Evolutionary conservation across 2,797 vertebrate species (phyloP), one percentile per base, ranked within the genome.

Genomic region (Pangasius djambal): DNA sequence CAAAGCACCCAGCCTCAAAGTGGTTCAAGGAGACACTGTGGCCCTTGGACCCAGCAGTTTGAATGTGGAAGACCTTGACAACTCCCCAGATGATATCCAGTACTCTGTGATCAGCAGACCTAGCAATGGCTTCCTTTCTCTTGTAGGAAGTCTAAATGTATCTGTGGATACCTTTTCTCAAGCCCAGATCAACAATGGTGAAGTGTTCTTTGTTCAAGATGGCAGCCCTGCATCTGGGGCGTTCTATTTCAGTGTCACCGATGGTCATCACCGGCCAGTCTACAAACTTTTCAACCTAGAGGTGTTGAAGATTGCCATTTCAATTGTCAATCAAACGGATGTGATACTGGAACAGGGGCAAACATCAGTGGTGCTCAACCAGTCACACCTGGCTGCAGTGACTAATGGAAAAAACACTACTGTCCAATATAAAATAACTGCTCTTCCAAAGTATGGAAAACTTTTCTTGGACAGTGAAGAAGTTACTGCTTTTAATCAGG

Each of bases 191-290:
- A 96, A 98, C 92, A 94, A 91, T 34, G 94, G 93, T 85, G 93
- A 93, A 18, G 83, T 98, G n/a, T 97, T 94, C 93, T 99, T 99
- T 91, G 83, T 97, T 87, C 97, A 98, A 6, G 97, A 98, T 88
- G 97, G 97, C 92, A 97, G 96, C 90, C 91, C 96, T 0, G 93
- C 91, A 18, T 97, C 97, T 1, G 97, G 97, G 0, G 96, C 96
- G 1, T 99, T 99, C 92, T 99, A 98, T 94, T 98, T 99, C 86
- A 98, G 97, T 1, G 97, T 98, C 88, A 97, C 96, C 0, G 98
- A 98, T 59, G 97, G 98, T n/a, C 95, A 97, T 84, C 98, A 98
- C 88, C 94, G 94, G 85, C 97, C 98, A 1, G 93, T 98, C 83
- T 98, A 97, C 93, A 99, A 98, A 93, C 96, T 98, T 0, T 99